These are phyloP conservation scores for Hirudo medicinalis DNA, from an alignment of 1,140 invertebrate species.

Conservation along the genomic window DNA sequence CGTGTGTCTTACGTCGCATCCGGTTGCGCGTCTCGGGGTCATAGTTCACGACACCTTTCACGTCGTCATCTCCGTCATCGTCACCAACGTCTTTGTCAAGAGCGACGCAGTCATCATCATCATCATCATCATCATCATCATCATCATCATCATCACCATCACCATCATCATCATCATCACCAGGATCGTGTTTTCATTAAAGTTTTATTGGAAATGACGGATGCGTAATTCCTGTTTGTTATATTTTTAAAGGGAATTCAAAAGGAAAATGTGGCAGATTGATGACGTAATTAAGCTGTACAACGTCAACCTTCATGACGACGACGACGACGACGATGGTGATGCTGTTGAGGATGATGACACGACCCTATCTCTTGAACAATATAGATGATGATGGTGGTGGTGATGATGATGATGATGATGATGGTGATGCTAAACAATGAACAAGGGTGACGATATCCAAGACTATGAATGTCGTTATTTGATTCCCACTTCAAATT, in stretches of 20 bases:
- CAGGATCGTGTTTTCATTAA: neutral
- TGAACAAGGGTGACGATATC: no score
- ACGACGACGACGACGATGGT: no score
- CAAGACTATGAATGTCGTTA: no score
- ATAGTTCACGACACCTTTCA: neutral
- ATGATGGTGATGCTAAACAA: no score
- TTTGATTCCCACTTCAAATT: no score
- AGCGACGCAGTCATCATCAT: neutral
- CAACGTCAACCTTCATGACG: no score
- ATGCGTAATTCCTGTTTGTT: constrained; percentile 6
- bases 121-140: neutral
- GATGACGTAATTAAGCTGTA: no score
- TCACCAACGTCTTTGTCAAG: neutral
- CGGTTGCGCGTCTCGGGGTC: neutral
- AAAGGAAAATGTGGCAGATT: neutral
- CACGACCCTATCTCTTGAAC: no score
- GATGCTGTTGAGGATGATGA: no score
- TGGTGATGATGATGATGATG: no score
- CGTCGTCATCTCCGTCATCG: neutral
- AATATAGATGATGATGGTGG: no score
- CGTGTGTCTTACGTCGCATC: no score
- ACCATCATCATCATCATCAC: neutral
- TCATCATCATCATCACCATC: neutral
- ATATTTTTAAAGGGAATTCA: neutral
- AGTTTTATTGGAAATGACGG: neutral